Evolutionary conservation across 2,888 invertebrate genomes (phyloP), one percentile per base, ranked within the genome.

Genomic region (Acrobasis suavella): DNA sequence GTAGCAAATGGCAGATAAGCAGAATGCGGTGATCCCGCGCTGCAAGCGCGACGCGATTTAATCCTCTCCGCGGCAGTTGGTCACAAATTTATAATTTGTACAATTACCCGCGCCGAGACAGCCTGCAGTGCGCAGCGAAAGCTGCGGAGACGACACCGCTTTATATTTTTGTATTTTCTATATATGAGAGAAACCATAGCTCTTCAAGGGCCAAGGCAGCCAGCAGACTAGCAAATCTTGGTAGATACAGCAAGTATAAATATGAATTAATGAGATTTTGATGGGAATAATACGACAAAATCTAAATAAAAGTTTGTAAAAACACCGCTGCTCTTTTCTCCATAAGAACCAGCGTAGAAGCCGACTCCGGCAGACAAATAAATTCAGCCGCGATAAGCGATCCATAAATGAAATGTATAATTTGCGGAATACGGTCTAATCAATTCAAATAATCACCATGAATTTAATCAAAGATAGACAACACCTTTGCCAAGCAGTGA

Each of bases 61-160:
- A 85, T 83, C 81, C 74, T 74, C 79, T 9, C 32, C 32, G 76
- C 81, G 76, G 78, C 80, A 83, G 74, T 86, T 85, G 86, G 85
- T 88, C 89, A 88, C 90, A 89, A 88, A 87, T 89, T 88, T 91
- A 89, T 90, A 89, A 91, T 90, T 91, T 87, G 89, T 84, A 87
- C 87, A 89, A 91, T 89, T 90, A 89, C 88, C 80, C 74, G 79
- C 80, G 80, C 78, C 76, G 79, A 78, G 85, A 87, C 86, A 87
- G 86, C 84, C 69, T 59, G 67, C 50, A 55, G 58, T 79, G 85
- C 76, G n/a, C 50, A 74, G 9, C 0, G 38, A 5, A 67, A 71
- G n/a, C 9, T 0, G 5, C 69, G 73, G 74, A 46, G 46, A 42
- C 42, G 42, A 3, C 42, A 42, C 14, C n/a, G n/a, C 46, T 42